Evolutionary conservation across 2,113 vertebrate species (phyloP), one percentile per base, ranked within the genome.

Genomic region (Chunga burmeisteri): DNA sequence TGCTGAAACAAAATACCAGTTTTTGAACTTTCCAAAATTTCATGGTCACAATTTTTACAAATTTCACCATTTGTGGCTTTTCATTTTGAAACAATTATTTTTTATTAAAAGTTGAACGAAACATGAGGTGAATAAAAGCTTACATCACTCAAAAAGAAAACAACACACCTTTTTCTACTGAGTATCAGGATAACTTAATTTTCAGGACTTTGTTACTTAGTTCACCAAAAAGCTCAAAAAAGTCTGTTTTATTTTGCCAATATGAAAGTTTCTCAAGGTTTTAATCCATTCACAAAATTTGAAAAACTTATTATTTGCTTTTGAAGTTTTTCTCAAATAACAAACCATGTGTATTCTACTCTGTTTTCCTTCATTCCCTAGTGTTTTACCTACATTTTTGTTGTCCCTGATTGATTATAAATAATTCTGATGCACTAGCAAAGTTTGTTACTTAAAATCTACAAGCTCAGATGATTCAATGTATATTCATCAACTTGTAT

Each of bases 91-190:
- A 36, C 3, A 1, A 27, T 4, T 21, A 14, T 40, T 26, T 70
- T 84, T 72, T 29, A 49, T 40, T 34, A 40, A 49, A 86, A 46
- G 19, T 4, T 82, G 16, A 65, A 22, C 9, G 50, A 92, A 75
- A 38, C 7, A 3, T 23, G 7, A 26, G 5, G 3, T 18, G 9
- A 56, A 47, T 34, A 32, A 80, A 65, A 56, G 1, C 4, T 32
- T 75, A 7, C 16, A 16, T 47, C 72, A 61, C 5, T 2, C 32
- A 4, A 40, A 81, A 70, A 38, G 2, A 55, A 88, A 66, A 42
- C 7, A 40, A 13, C 4, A 16, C 2, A 2, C 0, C 3, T 72
- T 59, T 63, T 63, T 34, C 21, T 56, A 8, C 40, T 55, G 13
- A 77, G 52, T 1, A 27, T 86, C 11, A 70, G 18, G 13, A 5